phyloP scores from a whole-genome alignment of 2,888 invertebrate species.

The Halocaridina rubra region DNA sequence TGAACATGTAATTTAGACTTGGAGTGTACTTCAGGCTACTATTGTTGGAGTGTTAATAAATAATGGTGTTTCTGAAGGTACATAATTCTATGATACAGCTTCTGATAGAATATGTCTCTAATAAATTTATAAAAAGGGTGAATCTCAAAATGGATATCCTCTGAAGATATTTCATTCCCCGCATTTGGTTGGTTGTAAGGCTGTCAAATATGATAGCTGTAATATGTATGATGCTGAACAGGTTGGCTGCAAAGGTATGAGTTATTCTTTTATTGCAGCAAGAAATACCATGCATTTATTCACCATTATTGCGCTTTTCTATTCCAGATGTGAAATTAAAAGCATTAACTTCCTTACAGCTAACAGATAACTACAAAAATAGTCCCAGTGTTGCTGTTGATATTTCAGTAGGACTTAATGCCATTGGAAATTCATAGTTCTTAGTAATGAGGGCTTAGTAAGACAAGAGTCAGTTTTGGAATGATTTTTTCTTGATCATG shows the following conservation, averaged over 20 bases:
- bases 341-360: background rate
- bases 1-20: no score
- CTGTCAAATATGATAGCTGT: no score
- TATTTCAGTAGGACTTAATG: slow-evolving; percentile 9
- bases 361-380: slow-evolving; percentile 26
- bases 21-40: background rate
- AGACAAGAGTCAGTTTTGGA: background rate
- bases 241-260: no score
- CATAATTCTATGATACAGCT: slow-evolving; percentile 18
- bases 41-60: background rate
- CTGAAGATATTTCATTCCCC: background rate
- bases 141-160: slow-evolving; percentile 12
- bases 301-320: background rate
- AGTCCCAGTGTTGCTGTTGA: slow-evolving; percentile 7
- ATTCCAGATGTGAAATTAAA: background rate
- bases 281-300: slow-evolving; percentile 2
- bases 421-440: slow-evolving; percentile 19
- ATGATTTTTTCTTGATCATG: no score
- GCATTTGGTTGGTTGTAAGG: no score
- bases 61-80: background rate
- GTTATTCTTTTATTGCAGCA: background rate
- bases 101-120: slow-evolving; percentile 25
- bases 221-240: no score
- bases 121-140: slow-evolving; percentile 9
- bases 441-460: slow-evolving; percentile 19